Conservation (phyloP, 1,140 invertebrate species). For the Drosophila sulfurigaster region DNA sequence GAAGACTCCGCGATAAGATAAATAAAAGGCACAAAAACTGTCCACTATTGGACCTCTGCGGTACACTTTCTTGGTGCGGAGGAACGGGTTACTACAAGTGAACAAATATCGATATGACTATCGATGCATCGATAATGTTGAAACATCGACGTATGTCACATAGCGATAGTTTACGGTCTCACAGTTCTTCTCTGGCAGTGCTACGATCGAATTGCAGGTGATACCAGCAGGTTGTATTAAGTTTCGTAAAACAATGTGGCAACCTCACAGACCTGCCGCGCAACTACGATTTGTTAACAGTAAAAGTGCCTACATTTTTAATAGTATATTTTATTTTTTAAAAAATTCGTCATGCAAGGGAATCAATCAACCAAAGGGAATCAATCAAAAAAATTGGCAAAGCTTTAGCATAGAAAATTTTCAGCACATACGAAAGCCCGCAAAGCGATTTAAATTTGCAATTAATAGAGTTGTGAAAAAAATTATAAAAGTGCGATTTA, state of each 20-base stretch:
- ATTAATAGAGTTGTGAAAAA: too few species aligned
- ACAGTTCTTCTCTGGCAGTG: neutral
- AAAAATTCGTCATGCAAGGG: too few species aligned
- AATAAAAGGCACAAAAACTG: conserved; percentile 35
- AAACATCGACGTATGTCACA: too few species aligned
- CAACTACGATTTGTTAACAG: neutral
- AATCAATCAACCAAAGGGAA: too few species aligned
- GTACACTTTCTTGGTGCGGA: conserved; percentile 10
- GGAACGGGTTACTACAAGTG: conserved; percentile 2
- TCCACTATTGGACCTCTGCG: neutral
- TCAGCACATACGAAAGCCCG: neutral
- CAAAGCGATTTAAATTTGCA: neutral
- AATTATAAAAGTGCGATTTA: neutral
- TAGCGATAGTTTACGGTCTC: neutral
- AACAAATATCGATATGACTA: too few species aligned
- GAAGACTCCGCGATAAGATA: conserved; percentile 46
- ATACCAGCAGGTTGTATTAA: neutral
- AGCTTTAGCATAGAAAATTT: too few species aligned
- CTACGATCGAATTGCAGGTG: neutral
- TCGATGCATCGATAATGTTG: too few species aligned
- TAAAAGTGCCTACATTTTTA: too few species aligned
- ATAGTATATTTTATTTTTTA: too few species aligned
- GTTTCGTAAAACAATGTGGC: neutral
- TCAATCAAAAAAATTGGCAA: too few species aligned
- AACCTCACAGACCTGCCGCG: neutral